phyloP scores from a whole-genome alignment of 2,113 vertebrate species.

The Eulemur macaco region DNA sequence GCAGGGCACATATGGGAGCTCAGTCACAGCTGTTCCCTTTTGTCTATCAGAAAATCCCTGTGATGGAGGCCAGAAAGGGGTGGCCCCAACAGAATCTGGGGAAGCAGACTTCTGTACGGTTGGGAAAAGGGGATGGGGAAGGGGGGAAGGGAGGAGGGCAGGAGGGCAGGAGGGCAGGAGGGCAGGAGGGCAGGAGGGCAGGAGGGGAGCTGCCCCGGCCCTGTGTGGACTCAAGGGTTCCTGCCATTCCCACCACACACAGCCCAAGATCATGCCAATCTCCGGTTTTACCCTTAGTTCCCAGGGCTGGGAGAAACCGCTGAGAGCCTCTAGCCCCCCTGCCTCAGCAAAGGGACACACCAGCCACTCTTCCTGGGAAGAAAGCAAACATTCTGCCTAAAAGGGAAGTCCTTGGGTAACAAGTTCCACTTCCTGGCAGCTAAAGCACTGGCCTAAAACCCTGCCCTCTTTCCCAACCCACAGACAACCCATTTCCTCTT shows the following conservation, averaged over 20 bases:
- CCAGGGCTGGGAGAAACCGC: background rate
- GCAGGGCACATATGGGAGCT: background rate
- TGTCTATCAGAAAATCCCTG: background rate
- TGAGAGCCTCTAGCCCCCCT: background rate
- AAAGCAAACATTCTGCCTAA: background rate
- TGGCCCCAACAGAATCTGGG: background rate
- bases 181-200: background rate
- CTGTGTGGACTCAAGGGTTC: background rate
- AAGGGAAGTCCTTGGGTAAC: background rate
- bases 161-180: background rate
- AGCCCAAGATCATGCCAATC: background rate
- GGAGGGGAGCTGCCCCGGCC: background rate
- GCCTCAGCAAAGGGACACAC: background rate
- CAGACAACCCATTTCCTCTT: conserved; percentile 9
- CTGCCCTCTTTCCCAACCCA: background rate
- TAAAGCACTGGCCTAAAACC: background rate
- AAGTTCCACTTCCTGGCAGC: background rate
- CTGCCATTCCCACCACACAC: background rate
- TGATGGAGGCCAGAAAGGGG: background rate
- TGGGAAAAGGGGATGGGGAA: background rate
- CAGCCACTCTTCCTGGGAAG: background rate
- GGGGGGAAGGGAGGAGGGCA: background rate
- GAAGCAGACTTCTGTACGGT: background rate
- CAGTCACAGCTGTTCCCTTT: background rate
- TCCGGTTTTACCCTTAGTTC: background rate